phyloP scores from a whole-genome alignment of 2,113 vertebrate genomes.

The Pardalotus punctatus region DNA sequence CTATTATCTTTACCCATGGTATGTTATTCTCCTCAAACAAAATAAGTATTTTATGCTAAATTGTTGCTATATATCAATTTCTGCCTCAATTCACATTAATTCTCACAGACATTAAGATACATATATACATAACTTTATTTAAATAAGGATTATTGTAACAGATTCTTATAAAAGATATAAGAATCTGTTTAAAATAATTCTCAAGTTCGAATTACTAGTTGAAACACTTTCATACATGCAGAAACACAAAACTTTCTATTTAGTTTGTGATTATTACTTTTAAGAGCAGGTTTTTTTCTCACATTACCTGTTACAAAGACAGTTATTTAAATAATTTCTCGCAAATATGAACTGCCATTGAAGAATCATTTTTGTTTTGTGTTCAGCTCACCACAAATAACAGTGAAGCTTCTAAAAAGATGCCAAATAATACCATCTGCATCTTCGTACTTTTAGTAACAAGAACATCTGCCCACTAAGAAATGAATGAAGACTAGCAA shows the following conservation, averaged over 20 bases:
- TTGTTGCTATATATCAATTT: not conserved
- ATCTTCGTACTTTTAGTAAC: constrained; percentile 15
- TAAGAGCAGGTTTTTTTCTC: not conserved
- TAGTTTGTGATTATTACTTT: not conserved
- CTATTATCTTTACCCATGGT: not conserved
- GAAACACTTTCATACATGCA: not conserved
- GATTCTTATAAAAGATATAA: not conserved
- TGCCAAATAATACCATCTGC: constrained; percentile 38
- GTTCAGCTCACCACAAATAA: not conserved
- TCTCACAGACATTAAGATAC: not conserved
- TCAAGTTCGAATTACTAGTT: not conserved
- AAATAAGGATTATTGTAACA: not conserved
- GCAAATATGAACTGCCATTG: not conserved
- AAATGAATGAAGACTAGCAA: not conserved
- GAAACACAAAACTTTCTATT: not conserved
- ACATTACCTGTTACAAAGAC: not conserved
- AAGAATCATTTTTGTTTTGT: not conserved
- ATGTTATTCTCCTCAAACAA: not conserved
- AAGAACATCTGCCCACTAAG: constrained; percentile 15
- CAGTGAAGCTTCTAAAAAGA: not conserved
- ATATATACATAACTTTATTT: not conserved
- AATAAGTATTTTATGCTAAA: not conserved
- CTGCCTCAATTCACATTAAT: not conserved
- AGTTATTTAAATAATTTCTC: not conserved
- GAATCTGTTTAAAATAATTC: not conserved